Evolutionary conservation across 2,888 invertebrate species (phyloP).

Genomic region (Phyllotreta striolata): DNA sequence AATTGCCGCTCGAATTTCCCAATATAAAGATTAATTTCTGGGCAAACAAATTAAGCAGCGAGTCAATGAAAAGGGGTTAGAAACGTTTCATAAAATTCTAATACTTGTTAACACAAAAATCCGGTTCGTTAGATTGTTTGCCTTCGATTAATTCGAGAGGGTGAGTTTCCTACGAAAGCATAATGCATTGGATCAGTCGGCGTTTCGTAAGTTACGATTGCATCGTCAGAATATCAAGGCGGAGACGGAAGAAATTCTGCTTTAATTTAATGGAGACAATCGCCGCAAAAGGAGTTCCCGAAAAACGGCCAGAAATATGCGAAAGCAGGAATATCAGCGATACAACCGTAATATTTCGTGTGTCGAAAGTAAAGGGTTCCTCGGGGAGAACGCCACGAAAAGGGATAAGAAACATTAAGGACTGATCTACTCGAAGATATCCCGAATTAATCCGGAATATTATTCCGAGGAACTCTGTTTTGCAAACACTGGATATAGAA

Average conservation of each 20-base stretch:
- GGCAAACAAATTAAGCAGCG: constrained; percentile 43
- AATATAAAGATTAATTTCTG: constrained; percentile 36
- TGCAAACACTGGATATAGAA: constrained; percentile 59
- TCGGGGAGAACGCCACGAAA: constrained; percentile 50
- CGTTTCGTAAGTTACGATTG: too few species aligned
- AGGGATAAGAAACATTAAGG: constrained; percentile 56
- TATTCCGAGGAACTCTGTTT: constrained; percentile 57
- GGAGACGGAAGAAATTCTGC: too few species aligned
- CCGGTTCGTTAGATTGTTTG: background rate
- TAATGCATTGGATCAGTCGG: too few species aligned
- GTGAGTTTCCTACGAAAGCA: background rate
- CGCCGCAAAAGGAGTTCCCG: background rate
- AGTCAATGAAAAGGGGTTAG: constrained; percentile 42
- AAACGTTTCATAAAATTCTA: constrained; percentile 26
- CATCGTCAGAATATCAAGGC: too few species aligned
- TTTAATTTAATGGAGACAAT: too few species aligned
- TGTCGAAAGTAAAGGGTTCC: constrained; percentile 57
- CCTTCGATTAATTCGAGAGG: constrained; percentile 1
- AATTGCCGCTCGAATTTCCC: constrained; percentile 25
- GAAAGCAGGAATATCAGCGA: constrained; percentile 27
- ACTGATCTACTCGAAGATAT: constrained; percentile 60
- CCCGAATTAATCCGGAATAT: constrained; percentile 60
- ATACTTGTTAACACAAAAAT: constrained; percentile 16
- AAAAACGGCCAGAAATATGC: constrained; percentile 28
- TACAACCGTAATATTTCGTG: constrained; percentile 56